Evolutionary conservation across 2,113 vertebrate species (phyloP).

Genomic region (Junco hyemalis): DNA sequence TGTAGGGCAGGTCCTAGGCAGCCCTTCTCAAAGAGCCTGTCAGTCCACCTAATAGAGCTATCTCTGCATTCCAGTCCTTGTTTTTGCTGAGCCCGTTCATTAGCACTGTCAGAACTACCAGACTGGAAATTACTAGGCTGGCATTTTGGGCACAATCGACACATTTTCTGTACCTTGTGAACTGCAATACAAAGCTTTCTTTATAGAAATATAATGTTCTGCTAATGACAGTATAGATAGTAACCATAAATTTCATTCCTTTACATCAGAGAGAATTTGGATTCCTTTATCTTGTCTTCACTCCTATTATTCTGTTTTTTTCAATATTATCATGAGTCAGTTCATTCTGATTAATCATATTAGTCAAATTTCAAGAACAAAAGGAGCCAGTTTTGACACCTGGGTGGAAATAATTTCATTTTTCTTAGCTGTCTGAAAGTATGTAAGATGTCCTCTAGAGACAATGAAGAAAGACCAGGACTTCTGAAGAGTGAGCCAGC

Average conservation of each 20-base stretch:
- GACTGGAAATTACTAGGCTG: conserved; percentile 53
- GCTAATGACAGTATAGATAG: conserved; percentile 22
- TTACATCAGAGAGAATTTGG: conserved; percentile 2
- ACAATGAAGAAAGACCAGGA: background rate
- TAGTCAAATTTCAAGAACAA: background rate
- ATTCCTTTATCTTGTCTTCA: conserved; percentile 17
- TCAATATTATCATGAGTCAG: background rate
- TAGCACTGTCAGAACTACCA: conserved; percentile 38
- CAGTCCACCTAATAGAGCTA: background rate
- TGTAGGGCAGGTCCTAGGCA: background rate
- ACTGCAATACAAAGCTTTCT: conserved; percentile 29
- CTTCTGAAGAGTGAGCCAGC: background rate
- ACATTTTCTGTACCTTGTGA: conserved; percentile 43
- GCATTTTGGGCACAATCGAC: conserved; percentile 31
- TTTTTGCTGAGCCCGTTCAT: conserved; percentile 29
- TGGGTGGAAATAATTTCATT: background rate
- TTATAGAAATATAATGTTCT: conserved; percentile 38
- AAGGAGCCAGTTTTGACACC: background rate
- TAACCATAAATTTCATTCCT: conserved; percentile 20
- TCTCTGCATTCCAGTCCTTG: conserved; percentile 32
- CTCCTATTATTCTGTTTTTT: conserved; percentile 20
- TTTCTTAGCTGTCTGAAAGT: background rate
- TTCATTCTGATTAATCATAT: background rate
- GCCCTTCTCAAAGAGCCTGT: background rate
- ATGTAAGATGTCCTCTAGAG: background rate